These are phyloP conservation scores for Gymnoscopelus microlampas DNA, from an alignment of 2,797 vertebrate species.

Conservation along the genomic window DNA sequence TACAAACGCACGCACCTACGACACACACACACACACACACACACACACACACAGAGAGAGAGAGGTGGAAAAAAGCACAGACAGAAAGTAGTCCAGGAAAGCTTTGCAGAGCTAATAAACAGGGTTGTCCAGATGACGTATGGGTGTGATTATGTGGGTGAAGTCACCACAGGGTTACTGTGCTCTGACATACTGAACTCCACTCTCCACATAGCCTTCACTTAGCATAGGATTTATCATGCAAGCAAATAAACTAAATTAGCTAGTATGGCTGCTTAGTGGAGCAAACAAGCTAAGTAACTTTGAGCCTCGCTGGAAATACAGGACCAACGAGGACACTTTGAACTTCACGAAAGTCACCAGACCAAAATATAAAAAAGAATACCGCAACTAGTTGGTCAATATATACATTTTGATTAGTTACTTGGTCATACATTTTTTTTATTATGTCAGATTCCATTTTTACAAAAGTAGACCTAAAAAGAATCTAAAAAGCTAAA, in stretches of 20 bases:
- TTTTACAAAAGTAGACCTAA: too few species aligned
- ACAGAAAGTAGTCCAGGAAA: constrained; percentile 42
- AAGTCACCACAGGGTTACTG: constrained; percentile 61
- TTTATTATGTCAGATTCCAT: too few species aligned
- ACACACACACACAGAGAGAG: background rate
- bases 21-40: background rate
- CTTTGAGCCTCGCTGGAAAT: too few species aligned
- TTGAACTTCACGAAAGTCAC: background rate
- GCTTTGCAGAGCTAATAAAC: constrained; percentile 31
- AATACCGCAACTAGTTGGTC: too few species aligned
- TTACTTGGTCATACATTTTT: too few species aligned
- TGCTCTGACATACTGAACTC: constrained; percentile 67
- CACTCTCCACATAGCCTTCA: constrained; percentile 5
- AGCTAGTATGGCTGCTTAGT: constrained; percentile 17
- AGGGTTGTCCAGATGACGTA: constrained; percentile 45
- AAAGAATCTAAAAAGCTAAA: too few species aligned
- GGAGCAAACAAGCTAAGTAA: background rate
- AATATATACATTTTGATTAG: too few species aligned
- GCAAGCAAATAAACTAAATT: background rate
- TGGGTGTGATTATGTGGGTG: constrained; percentile 49
- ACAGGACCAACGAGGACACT: background rate
- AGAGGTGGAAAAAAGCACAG: constrained; percentile 1
- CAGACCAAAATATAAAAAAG: too few species aligned
- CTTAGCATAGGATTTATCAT: background rate
- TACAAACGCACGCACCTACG: constrained; percentile 9